Base-by-base conservation (phyloP, 2,888 invertebrate genomes). In the Trichopoda pennipes region DNA sequence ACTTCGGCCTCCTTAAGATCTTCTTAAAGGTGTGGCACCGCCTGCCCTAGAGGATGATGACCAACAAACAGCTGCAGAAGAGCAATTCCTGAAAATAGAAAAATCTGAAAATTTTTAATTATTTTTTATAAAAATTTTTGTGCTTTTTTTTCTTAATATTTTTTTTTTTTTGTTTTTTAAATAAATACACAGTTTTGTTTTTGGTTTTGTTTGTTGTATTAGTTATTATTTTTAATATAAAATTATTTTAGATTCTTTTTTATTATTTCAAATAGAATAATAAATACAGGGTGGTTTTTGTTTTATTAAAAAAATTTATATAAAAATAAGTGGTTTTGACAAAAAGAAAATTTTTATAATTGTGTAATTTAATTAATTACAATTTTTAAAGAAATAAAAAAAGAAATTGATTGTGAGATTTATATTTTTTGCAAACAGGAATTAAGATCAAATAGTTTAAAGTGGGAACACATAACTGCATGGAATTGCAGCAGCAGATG, bases 161-260 rank as follows among this genome's bases (percentile, higher is more conserved):
- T 7, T 17, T 49, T 49, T 49, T 6, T 19, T 1, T 9, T 14
- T 19, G 7, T 1, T 19, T 14, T 51, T 49, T 68, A 74, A 79
- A 79, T 80, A 76, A 80, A 80, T 76, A 80, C 80, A 76, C 80
- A 80, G 55, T 76, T 80, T 60, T 42, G 19, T 35, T 73, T 73
- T 77, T 58, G 42, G 35, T 44, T 80, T 80, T 76, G 35, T 44
- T 80, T 80, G 72, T 53, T 23, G 38, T 32, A 72, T 64, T 69
- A 38, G 12, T 81, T 61, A 61, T 66, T 49, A 69, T 70, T 72
- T 81, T 72, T 63, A 68, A 56, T 73, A 73, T 69, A 56, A 66
- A 68, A 56, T 38, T 58, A 56, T 56, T 56, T 56, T 55, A 9
- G 14, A 4, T 2, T 28, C 8, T 69, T 49, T 28, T 17, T 55